Conservation (phyloP, 1,140 invertebrate genomes). For the Drosophila sp. region DNA sequence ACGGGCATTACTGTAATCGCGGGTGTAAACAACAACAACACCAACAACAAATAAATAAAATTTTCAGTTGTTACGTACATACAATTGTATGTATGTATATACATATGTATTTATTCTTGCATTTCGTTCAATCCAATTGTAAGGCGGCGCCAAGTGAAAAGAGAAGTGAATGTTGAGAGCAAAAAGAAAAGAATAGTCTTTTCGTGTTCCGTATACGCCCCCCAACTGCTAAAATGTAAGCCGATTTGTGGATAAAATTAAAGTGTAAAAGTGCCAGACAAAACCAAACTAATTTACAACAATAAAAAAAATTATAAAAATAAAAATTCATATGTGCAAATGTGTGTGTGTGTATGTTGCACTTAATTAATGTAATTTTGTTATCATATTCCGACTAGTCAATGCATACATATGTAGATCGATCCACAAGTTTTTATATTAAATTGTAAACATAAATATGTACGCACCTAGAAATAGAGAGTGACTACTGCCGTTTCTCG, state of each 20-base stretch:
- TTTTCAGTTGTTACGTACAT: constrained; percentile 27
- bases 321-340: not conserved
- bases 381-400: constrained; percentile 15
- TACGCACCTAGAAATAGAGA: not conserved
- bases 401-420: constrained; percentile 20
- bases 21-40: constrained; percentile 55
- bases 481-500: constrained; percentile 21
- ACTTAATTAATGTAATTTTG: not conserved
- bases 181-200: constrained; percentile 34
- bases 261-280: constrained; percentile 27
- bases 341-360: not conserved
- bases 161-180: constrained; percentile 42
- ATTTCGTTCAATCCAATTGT: constrained; percentile 11
- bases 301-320: constrained; percentile 22
- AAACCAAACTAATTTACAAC: constrained; percentile 33
- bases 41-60: constrained; percentile 2
- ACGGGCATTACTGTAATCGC: constrained; percentile 50
- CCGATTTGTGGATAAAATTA: constrained; percentile 36
- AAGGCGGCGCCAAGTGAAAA: constrained; percentile 32
- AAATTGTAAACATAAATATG: not conserved
- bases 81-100: not conserved
- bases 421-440: not conserved
- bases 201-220: constrained; percentile 18
- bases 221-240: constrained; percentile 42
- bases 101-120: not conserved